Evolutionary conservation across 2,797 vertebrate genomes (phyloP).

Genomic region (Coregonus ussuriensis): DNA sequence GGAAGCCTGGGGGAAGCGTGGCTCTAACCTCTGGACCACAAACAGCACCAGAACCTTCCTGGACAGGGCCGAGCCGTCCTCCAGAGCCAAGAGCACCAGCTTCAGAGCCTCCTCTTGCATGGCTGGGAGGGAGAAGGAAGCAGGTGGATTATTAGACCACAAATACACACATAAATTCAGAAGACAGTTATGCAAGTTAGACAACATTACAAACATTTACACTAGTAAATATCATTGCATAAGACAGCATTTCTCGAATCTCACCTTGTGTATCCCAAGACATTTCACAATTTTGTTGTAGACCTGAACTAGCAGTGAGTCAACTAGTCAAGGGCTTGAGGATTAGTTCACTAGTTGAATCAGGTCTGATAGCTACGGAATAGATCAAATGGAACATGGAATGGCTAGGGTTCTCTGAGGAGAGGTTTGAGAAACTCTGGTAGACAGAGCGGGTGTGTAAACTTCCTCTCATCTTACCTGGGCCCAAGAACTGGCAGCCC

Average conservation of each 20-base stretch:
- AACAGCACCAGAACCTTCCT: constrained; percentile 98
- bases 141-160: not conserved
- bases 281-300: not conserved
- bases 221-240: no score
- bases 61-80: constrained; percentile 96
- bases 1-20: constrained; percentile 96
- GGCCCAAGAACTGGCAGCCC: constrained; percentile 97
- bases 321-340: not conserved
- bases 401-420: not conserved
- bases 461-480: constrained; percentile 75
- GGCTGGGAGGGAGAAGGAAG: constrained; percentile 69
- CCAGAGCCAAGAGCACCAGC: constrained; percentile 93
- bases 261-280: not conserved
- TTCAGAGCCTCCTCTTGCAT: constrained; percentile 99
- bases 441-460: not conserved
- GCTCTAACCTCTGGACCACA: constrained; percentile 97
- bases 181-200: no score
- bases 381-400: no score
- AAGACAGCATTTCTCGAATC: no score
- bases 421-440: not conserved
- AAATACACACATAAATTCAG: not conserved
- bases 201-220: no score
- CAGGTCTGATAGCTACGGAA: no score
- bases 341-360: not conserved
- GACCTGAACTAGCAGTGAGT: not conserved